These are phyloP conservation scores for Leucoraja ocellata DNA, from an alignment of 2,797 vertebrate species.

Conservation along the genomic window DNA sequence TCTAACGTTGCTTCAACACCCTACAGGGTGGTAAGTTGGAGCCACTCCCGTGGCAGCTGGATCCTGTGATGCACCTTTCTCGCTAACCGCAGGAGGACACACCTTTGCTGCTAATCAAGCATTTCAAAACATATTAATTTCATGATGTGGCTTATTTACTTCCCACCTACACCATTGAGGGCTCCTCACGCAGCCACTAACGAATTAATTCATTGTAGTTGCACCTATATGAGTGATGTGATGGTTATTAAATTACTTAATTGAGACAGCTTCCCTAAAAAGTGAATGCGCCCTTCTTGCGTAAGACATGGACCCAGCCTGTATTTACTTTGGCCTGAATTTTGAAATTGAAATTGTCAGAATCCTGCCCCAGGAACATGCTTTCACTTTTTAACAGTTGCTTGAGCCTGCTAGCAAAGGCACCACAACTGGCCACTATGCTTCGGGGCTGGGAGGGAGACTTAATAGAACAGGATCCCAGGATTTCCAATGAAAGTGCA, in stretches of 20 bases:
- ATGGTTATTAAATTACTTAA: background rate
- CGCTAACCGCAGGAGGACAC: background rate
- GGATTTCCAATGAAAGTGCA: background rate
- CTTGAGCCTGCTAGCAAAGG: background rate
- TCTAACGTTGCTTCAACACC: slow-evolving; percentile 13
- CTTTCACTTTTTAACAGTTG: background rate
- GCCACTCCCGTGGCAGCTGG: slow-evolving; percentile 24
- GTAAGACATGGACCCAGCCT: background rate
- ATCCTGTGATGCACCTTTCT: slow-evolving; percentile 19
- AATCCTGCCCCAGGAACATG: background rate
- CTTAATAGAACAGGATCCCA: no score
- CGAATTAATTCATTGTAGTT: background rate
- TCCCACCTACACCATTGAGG: background rate
- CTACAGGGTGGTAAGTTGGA: background rate
- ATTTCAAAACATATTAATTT: background rate
- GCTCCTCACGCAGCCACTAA: slow-evolving; percentile 14
- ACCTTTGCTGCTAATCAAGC: slow-evolving; percentile 17
- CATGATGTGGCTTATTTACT: slow-evolving; percentile 2
- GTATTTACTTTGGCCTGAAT: background rate
- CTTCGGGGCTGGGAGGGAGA: background rate
- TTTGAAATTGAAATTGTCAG: background rate
- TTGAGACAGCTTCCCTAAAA: background rate
- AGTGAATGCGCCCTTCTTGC: background rate
- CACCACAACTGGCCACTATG: background rate
- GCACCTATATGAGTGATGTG: background rate